phyloP scores from a whole-genome alignment of 2,113 vertebrate species.

The Nyctereutes procyonoides region DNA sequence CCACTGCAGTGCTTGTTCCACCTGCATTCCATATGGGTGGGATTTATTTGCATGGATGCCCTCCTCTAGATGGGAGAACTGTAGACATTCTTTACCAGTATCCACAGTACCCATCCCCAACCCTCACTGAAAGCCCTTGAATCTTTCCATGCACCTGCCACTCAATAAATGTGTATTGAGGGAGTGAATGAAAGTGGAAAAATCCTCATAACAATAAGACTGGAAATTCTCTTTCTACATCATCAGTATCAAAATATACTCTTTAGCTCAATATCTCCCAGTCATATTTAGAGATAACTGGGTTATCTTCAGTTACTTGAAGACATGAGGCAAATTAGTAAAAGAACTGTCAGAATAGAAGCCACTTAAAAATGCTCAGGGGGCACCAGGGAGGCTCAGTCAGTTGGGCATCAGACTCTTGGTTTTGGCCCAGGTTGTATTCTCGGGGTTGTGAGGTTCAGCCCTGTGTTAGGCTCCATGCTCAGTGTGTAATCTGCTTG shows the following conservation, averaged over 20 bases:
- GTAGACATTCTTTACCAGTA: not conserved
- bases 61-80: not conserved
- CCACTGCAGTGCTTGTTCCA: accelerated
- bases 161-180: not conserved
- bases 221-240: not conserved
- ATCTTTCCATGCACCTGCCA: not conserved
- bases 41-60: not conserved
- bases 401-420: not conserved
- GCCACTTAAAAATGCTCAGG: not conserved
- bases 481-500: not conserved
- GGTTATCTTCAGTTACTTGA: not conserved
- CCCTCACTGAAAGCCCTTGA: not conserved
- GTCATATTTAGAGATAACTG: not conserved
- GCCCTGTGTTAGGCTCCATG: accelerated
- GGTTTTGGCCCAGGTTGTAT: not conserved
- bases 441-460: not conserved
- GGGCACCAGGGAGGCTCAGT: not conserved
- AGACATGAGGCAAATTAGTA: not conserved
- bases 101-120: not conserved
- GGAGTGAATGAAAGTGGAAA: not conserved
- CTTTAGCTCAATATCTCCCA: not conserved
- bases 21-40: accelerated
- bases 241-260: not conserved
- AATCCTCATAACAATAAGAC: not conserved
- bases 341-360: not conserved